These are phyloP conservation scores for Chondrosia reniformis DNA, from an alignment of 37 sponge, comb jelly and placozoan species.

Conservation along the genomic window DNA sequence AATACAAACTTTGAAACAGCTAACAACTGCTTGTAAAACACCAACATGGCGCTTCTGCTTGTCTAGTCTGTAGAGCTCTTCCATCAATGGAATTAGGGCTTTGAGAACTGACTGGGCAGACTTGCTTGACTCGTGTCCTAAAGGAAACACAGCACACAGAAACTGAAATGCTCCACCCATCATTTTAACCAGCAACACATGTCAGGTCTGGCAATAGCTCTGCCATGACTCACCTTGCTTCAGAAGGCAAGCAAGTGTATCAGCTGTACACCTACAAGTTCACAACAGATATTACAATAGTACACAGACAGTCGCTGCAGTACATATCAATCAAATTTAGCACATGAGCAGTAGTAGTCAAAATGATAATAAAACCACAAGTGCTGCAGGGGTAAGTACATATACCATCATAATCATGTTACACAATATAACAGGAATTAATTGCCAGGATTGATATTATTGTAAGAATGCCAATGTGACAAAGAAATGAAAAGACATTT, in stretches of 20 bases:
- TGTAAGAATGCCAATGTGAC: no score
- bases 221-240: constrained; percentile 28
- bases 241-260: constrained; percentile 29
- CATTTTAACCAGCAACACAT: not conserved
- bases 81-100: not conserved
- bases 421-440: no score
- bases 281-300: not conserved
- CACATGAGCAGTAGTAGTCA: no score
- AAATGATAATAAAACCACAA: no score
- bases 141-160: no score
- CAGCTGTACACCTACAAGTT: constrained; percentile 23
- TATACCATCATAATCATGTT: no score
- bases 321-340: no score
- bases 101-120: not conserved
- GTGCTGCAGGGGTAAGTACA: no score
- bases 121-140: not conserved
- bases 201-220: not conserved
- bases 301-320: no score
- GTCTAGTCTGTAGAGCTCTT: not conserved
- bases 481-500: no score
- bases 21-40: not conserved
- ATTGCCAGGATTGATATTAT: no score
- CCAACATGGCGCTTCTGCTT: not conserved
- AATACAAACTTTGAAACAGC: not conserved
- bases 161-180: no score